Evolutionary conservation across 2,888 invertebrate genomes (phyloP), one percentile per base, ranked within the genome.

Genomic region (Acanthopleura granulata): DNA sequence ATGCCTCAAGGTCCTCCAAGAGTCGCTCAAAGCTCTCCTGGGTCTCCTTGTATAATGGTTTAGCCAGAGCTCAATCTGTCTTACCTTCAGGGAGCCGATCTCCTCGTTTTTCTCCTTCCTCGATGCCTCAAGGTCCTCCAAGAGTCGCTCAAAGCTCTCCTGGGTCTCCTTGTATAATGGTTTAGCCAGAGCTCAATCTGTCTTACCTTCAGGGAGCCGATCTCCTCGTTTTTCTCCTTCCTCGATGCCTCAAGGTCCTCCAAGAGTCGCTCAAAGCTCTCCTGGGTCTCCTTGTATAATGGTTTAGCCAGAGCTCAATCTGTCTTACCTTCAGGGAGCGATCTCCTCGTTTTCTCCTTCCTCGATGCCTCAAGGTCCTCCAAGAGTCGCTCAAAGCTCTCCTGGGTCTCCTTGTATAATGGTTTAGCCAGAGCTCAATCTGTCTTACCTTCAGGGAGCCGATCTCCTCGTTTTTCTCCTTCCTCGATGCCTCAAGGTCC

Each of bases 181-280:
- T 51, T 18, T 51, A 15, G 18, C 18, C 18, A 51, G 18, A 18
- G 51, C 18, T 18, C 51, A 51, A 51, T 51, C 14, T 51, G 18
- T 15, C 51, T 51, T 51, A 75, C 75, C 71, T 72, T 75, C 62
- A 75, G 70, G 14, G 61, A 49, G 22, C 57, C 18, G 16, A 75
- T 75, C 50, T 75, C 75, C 16, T 72, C 27, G 25, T 75, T 72
- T 57, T 72, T 75, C 49, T 72, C 75, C 50, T 57, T 51, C 16
- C 75, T 15, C 22, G 50, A 51, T 14, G 50, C 29, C 40, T 75
- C 75, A 72, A 49, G 51, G 27, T 73, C 66, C 16, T 73, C 75
- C 3, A 75, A 49, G 29, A 66, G 25, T 15, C 49, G 30, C 49
- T 75, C 27, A 25, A 72, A 16, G 22, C 49, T 57, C 18, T 12